Conservation (phyloP, 2,113 vertebrate species). For the Thinocorus orbignyianus region DNA sequence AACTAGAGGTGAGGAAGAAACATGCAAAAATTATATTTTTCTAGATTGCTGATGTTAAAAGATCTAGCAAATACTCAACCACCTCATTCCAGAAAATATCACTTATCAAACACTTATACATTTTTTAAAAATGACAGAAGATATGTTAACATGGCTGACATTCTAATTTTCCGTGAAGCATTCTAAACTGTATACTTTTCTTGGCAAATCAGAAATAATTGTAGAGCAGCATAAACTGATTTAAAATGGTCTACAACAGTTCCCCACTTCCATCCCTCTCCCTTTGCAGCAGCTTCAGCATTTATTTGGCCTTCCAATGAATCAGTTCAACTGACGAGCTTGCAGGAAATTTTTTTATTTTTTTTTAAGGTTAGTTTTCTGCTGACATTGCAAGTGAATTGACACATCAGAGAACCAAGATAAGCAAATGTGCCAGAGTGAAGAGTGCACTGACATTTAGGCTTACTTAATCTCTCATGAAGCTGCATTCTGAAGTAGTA, state of each 20-base stretch:
- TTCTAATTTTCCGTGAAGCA: neutral
- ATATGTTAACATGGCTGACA: neutral
- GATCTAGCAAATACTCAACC: neutral
- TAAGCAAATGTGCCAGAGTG: neutral
- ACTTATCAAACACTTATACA: neutral
- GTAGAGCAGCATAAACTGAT: neutral
- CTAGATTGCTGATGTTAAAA: neutral
- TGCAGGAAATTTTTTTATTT: neutral
- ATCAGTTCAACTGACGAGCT: neutral
- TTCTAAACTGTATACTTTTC: neutral
- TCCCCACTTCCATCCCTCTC: neutral
- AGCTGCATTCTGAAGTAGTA: neutral
- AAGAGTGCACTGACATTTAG: neutral
- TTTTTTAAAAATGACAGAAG: neutral
- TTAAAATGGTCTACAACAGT: neutral
- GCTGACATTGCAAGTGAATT: slow-evolving; percentile 2
- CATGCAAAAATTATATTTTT: neutral
- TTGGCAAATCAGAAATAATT: neutral
- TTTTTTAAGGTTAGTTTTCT: neutral
- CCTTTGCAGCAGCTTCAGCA: neutral
- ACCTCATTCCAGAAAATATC: neutral
- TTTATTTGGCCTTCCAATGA: neutral
- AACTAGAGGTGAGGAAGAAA: neutral
- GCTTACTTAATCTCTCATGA: neutral
- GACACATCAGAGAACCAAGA: neutral